phyloP scores from a whole-genome alignment of 2,888 invertebrate species.

The Tribolium freemani region DNA sequence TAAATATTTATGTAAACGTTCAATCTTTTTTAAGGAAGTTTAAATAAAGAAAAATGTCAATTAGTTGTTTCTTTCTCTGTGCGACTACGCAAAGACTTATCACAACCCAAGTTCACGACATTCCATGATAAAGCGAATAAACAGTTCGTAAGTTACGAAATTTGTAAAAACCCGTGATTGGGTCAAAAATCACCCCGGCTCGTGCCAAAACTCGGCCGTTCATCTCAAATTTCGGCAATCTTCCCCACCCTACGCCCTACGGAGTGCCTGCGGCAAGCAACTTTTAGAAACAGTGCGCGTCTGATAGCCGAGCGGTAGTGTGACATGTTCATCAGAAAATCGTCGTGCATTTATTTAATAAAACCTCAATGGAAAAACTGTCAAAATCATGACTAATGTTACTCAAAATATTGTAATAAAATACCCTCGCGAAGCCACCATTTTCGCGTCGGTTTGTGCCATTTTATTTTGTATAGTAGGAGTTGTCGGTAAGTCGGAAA shows the following conservation, averaged over 20 bases:
- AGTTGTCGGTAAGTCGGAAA: slow-evolving; percentile 77
- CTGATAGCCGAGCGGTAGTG: slow-evolving; percentile 32
- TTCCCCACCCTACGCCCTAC: slow-evolving; percentile 39
- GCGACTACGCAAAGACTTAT: slow-evolving; percentile 10
- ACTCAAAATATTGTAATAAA: slow-evolving; percentile 48
- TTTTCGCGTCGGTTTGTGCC: slow-evolving; percentile 84
- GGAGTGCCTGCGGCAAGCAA: slow-evolving; percentile 31
- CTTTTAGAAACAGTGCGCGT: slow-evolving; percentile 40
- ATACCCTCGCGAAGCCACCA: slow-evolving; percentile 82
- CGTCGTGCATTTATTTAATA: slow-evolving; percentile 12
- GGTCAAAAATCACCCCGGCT: neutral
- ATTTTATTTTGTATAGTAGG: slow-evolving; percentile 85
- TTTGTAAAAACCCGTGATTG: neutral
- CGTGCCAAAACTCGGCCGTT: neutral
- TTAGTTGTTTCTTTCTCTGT: slow-evolving; percentile 2
- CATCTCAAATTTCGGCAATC: slow-evolving; percentile 10
- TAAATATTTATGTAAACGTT: slow-evolving; percentile 42
- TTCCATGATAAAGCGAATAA: neutral
- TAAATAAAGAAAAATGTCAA: slow-evolving; percentile 38
- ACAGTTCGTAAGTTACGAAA: neutral
- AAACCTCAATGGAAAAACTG: slow-evolving; percentile 11
- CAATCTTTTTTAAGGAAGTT: slow-evolving; percentile 43
- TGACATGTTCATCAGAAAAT: slow-evolving; percentile 29
- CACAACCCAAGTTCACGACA: slow-evolving; percentile 4
- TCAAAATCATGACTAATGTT: slow-evolving; percentile 38